Evolutionary conservation across 2,113 vertebrate genomes (phyloP).

Genomic region (Marmota flaviventris): DNA sequence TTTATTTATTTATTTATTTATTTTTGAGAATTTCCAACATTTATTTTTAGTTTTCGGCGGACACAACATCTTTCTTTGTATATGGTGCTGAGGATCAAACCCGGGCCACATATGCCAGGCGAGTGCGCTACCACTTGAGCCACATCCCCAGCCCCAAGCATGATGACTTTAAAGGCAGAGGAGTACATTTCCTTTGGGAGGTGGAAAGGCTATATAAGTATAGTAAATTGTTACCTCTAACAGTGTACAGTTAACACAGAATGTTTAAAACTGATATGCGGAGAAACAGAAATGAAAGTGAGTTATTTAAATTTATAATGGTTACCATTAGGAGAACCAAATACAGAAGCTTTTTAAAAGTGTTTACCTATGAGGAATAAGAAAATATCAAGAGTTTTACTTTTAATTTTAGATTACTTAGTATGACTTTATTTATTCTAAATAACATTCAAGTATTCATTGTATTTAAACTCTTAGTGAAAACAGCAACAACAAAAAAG

Average conservation of each 20-base stretch:
- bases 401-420: background rate
- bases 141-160: too few relatives aligned
- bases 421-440: background rate
- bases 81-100: too few relatives aligned
- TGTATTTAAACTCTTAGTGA: background rate
- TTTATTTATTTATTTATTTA: too few relatives aligned
- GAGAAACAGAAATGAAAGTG: background rate
- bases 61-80: too few relatives aligned
- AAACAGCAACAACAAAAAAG: background rate
- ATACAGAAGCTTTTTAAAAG: background rate
- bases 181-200: background rate
- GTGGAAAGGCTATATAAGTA: background rate
- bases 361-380: background rate
- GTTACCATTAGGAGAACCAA: background rate
- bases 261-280: background rate
- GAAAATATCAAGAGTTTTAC: background rate
- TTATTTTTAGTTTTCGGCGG: too few relatives aligned
- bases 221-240: background rate
- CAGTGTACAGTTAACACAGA: background rate
- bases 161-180: background rate
- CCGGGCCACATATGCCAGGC: too few relatives aligned
- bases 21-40: too few relatives aligned
- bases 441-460: background rate
- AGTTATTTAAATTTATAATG: background rate
- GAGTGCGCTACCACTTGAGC: too few relatives aligned